Base-by-base conservation (phyloP, 2,888 invertebrate genomes). In the Ashinkailepas kermadecensis region DNA sequence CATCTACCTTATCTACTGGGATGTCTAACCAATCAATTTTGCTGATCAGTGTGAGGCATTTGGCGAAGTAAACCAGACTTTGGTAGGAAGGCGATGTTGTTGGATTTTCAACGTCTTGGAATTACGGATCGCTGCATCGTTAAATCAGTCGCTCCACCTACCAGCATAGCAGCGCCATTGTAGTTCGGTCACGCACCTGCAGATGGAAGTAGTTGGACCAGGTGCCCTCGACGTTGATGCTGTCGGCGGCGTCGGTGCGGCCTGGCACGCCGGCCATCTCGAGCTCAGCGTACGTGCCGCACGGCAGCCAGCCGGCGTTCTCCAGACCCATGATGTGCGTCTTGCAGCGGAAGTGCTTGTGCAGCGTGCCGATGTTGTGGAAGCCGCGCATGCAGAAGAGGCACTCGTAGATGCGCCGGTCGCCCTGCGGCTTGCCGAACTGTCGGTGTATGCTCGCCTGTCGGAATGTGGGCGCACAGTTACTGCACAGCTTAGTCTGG, bases 271-370 rank as follows among this genome's bases (percentile, higher is more conserved):
- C 78, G 23, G 23, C 23, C 57, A n/a, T 12, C 78, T 78, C 78
- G 58, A 78, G 78, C 58, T 78, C 57, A 12, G 78, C 78, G 58
- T 78, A 78, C 12, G 58, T 58, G 78, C 78, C 78, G 58, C 78
- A 78, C 78, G 78, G 78, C 78, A 78, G 78, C 78, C 78, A 78
- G 78, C 78, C 78, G 23, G 78, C 78, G 78, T 78, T 78, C 78
- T 78, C 78, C 57, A 78, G 58, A 2, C 78, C 78, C 57, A 58
- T 78, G 57, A 78, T 58, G 58, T 78, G 78, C 78, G 78, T 78
- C 78, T 78, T 78, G 58, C 78, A 78, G 57, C 78, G 78, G 23
- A 78, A 58, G 78, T 78, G 78, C 9, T 78, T 78, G 58, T 78
- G 78, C 78, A 78, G 58, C 4, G 58, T 78, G 58, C 78, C 78